phyloP scores from a whole-genome alignment of 2,888 invertebrate species.

The Alloplasta piceator region DNA sequence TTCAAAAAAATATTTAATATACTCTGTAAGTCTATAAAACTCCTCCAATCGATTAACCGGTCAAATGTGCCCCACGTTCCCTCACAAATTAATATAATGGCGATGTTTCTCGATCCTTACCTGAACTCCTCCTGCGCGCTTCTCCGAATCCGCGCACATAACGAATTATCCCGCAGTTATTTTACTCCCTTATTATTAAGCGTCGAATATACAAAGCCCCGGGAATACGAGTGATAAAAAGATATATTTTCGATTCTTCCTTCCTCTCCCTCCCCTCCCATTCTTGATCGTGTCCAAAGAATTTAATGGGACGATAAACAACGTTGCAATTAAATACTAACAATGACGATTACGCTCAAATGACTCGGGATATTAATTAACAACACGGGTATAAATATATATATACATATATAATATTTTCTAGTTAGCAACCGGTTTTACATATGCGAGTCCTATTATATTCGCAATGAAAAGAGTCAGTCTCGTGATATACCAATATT shows the following conservation, averaged over 20 bases:
- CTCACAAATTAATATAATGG: no score
- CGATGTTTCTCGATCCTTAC: slow-evolving; percentile 42
- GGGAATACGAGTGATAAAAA: slow-evolving; percentile 4
- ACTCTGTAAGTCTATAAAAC: no score
- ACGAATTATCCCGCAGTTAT: slow-evolving; percentile 23
- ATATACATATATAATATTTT: no score
- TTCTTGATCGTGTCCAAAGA: slow-evolving; percentile 14
- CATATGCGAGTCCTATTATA: slow-evolving; percentile 53
- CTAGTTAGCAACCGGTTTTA: slow-evolving; percentile 60
- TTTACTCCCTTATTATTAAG: slow-evolving; percentile 7
- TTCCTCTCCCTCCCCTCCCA: no score
- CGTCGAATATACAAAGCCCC: slow-evolving; percentile 1
- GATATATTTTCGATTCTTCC: background rate
- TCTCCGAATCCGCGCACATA: slow-evolving; percentile 23
- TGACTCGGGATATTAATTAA: slow-evolving; percentile 63
- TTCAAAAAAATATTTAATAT: no score
- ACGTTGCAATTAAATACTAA: slow-evolving; percentile 60
- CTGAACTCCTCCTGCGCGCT: slow-evolving; percentile 5
- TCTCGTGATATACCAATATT: slow-evolving; percentile 6
- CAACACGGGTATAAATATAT: slow-evolving; percentile 49
- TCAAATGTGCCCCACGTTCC: no score
- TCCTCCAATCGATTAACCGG: no score
- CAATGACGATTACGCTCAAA: slow-evolving; percentile 52
- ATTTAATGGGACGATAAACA: slow-evolving; percentile 53
- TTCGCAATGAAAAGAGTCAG: slow-evolving; percentile 56